Conservation (phyloP, 2,797 vertebrate species). For the Ctenopoma kingsleyae region DNA sequence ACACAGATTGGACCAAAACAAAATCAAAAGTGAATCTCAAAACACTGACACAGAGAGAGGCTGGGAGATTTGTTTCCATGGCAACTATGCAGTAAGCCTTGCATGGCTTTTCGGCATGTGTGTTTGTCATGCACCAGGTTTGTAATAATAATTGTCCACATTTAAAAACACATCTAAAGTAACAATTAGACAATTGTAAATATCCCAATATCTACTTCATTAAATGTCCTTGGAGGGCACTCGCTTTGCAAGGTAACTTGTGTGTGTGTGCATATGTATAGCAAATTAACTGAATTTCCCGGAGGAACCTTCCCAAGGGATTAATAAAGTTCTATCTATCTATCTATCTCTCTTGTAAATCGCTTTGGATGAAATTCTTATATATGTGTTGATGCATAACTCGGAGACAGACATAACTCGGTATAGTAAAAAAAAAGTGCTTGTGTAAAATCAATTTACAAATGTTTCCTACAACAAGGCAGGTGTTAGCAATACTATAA, state of each 20-base stretch:
- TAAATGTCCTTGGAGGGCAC: not conserved
- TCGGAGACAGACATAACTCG: too few relatives aligned
- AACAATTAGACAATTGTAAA: not conserved
- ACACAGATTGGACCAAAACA: conserved; percentile 44
- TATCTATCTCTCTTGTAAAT: not conserved
- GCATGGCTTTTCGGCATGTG: conserved; percentile 51
- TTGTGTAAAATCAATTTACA: too few relatives aligned
- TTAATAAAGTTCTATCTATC: too few relatives aligned
- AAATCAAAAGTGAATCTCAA: conserved; percentile 54
- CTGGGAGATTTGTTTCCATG: conserved; percentile 81
- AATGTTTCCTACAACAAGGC: not conserved
- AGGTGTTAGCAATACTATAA: not conserved
- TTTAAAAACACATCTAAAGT: not conserved
- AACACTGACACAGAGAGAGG: conserved; percentile 63
- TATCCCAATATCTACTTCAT: not conserved
- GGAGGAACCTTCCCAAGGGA: too few relatives aligned
- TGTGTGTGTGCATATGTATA: not conserved
- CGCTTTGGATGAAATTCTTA: not conserved
- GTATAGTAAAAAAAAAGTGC: too few relatives aligned
- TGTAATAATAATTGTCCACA: not conserved
- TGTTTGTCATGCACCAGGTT: not conserved
- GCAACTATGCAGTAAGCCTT: conserved; percentile 78
- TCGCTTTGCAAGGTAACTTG: not conserved
- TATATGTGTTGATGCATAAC: too few relatives aligned
- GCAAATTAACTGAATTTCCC: not conserved